Conservation (phyloP, 1,140 invertebrate species). For the Drepana arcuata region DNA sequence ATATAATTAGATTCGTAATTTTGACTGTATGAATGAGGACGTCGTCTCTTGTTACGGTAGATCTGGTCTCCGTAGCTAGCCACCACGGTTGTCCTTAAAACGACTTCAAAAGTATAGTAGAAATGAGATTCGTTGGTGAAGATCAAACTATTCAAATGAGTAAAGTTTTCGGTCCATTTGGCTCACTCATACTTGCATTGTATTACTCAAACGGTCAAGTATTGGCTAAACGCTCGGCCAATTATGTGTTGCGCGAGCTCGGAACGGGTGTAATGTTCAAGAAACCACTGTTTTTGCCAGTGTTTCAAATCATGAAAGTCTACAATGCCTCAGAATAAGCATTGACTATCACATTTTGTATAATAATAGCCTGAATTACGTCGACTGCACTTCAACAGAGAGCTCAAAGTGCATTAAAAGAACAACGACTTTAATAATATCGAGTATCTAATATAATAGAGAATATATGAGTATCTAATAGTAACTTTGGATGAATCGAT, state of each 20-base stretch:
- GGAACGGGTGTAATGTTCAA: conserved; percentile 3
- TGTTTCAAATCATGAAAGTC: background rate
- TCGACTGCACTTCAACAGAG: background rate
- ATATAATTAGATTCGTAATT: conserved; percentile 2
- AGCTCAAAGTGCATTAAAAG: background rate
- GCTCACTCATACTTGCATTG: conserved; percentile 20
- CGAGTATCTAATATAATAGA: background rate
- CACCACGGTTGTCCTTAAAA: no score
- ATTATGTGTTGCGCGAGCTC: conserved; percentile 8
- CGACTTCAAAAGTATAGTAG: no score
- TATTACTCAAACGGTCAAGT: conserved; percentile 25
- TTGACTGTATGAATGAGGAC: conserved; percentile 2
- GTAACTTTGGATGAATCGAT: no score
- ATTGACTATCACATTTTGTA: no score
- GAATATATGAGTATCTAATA: background rate
- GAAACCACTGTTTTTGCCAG: conserved; percentile 4
- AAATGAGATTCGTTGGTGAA: conserved; percentile 8
- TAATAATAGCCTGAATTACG: no score
- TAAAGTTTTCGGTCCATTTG: conserved; percentile 49
- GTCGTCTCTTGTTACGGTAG: background rate
- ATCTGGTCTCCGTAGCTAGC: conserved; percentile 1
- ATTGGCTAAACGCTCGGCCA: conserved; percentile 11
- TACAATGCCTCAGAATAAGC: conserved; percentile 2
- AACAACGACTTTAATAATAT: background rate
- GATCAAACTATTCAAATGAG: conserved; percentile 23